Percentiles rank a stretch among this genome's conserved stretches.
Evolutionary conservation across 1,140 invertebrate genomes (phyloP).

Genomic region (Luehdorfia chinensis): DNA sequence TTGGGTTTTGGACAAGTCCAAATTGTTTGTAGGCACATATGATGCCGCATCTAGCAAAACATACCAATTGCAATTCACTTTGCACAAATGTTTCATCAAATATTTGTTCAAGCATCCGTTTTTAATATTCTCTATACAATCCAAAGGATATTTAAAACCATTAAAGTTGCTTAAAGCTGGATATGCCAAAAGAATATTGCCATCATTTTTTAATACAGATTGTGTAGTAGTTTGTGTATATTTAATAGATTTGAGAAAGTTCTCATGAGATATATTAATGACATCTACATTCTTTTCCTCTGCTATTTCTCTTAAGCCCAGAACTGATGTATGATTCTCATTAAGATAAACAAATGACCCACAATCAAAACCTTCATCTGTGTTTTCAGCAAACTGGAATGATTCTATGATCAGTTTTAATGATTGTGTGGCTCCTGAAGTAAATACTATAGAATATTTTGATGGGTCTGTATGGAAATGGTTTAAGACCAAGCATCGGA

Average conservation of each 20-base stretch:
- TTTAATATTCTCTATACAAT: constrained; percentile 84
- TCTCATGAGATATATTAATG: constrained; percentile 73
- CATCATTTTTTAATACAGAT: constrained; percentile 22
- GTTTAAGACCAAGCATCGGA: constrained; percentile 87
- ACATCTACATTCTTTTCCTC: constrained; percentile 73
- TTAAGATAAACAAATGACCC: constrained; percentile 89
- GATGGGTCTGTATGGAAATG: constrained; percentile 90
- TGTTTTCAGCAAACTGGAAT: constrained; percentile 80
- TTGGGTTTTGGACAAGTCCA: constrained; percentile 85
- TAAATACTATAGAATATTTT: constrained; percentile 94
- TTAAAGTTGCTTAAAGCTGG: constrained; percentile 97
- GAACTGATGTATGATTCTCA: constrained; percentile 97
- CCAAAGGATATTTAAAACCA: constrained; percentile 91
- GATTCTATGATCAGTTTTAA: constrained; percentile 90
- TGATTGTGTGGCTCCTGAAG: constrained; percentile 90
- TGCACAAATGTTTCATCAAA: constrained; percentile 47
- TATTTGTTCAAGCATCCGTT: constrained; percentile 77
- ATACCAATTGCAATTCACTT: constrained; percentile 82
- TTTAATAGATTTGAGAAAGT: constrained; percentile 71
- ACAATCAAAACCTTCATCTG: constrained; percentile 31
- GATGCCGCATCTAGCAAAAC: constrained; percentile 92
- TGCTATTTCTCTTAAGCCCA: constrained; percentile 90
- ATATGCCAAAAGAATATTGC: constrained; percentile 86
- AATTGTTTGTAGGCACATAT: constrained; percentile 86
- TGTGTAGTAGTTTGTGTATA: constrained; percentile 19